phyloP scores from a whole-genome alignment of 2,888 invertebrate species.

The Orchestes rusci region DNA sequence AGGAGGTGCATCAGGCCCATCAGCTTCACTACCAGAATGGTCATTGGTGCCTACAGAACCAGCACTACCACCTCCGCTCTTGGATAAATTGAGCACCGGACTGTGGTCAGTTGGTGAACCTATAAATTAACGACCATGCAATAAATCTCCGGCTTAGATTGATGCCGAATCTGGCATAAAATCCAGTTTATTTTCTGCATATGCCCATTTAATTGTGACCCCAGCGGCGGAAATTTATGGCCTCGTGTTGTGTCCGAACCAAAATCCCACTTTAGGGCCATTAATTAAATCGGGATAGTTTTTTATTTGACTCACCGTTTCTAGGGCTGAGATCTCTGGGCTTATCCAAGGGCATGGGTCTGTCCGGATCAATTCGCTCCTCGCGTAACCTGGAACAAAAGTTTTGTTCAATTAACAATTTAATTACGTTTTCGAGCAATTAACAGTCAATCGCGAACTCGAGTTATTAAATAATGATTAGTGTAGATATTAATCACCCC shows the following conservation, averaged over 20 bases:
- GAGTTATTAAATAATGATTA: no score
- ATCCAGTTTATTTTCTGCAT: constrained; percentile 41
- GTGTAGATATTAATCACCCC: no score
- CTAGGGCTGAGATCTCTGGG: constrained; percentile 79
- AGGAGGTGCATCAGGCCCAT: constrained; percentile 51
- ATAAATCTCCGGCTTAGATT: constrained; percentile 18
- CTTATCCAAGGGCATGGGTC: constrained; percentile 74
- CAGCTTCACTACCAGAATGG: constrained; percentile 57
- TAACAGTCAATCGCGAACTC: no score
- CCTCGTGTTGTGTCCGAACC: constrained; percentile 36
- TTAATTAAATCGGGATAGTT: constrained; percentile 38
- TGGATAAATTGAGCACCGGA: constrained; percentile 86
- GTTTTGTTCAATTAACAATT: background rate
- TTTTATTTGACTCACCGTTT: constrained; percentile 59
- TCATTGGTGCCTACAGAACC: constrained; percentile 58
- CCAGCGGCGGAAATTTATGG: constrained; percentile 40
- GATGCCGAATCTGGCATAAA: constrained; percentile 17
- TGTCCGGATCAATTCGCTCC: constrained; percentile 78
- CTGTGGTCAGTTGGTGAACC: constrained; percentile 79
- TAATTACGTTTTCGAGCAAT: no score
- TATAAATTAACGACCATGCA: constrained; percentile 40
- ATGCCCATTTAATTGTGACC: constrained; percentile 43
- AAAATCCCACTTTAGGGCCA: constrained; percentile 42
- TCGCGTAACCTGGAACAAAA: constrained; percentile 70
- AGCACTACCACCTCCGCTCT: constrained; percentile 74